Evolutionary conservation across 1,140 invertebrate species (phyloP).

Genomic region (Watersipora subatra): DNA sequence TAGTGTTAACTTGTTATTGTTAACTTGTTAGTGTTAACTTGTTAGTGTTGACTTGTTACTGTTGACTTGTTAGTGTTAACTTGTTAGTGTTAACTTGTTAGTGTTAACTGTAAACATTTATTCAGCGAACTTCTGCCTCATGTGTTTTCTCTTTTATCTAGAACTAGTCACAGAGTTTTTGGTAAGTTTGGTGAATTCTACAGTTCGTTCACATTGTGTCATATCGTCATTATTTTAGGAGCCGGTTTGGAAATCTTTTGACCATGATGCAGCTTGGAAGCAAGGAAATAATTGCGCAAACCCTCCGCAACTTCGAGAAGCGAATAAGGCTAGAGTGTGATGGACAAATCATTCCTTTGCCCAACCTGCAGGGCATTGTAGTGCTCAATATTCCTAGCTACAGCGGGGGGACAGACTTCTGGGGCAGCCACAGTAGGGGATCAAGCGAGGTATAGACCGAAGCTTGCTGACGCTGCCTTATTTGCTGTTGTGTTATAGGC

Average conservation of each 20-base stretch:
- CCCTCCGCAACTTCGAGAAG: constrained; percentile 91
- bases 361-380: constrained; percentile 87
- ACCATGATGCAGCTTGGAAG: constrained; percentile 90
- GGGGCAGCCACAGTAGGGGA: constrained; percentile 57
- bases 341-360: constrained; percentile 75
- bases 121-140: no score
- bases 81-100: no score
- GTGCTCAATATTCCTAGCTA: constrained; percentile 85
- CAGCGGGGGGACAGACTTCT: constrained; percentile 96
- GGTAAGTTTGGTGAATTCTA: background rate
- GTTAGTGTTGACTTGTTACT: no score
- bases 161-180: no score
- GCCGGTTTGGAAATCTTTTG: constrained; percentile 86
- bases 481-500: no score
- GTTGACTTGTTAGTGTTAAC: no score
- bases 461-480: no score
- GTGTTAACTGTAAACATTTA: no score
- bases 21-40: no score
- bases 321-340: constrained; percentile 76
- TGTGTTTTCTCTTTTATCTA: background rate
- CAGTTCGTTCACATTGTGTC: background rate
- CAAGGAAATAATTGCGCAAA: constrained; percentile 65
- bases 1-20: no score
- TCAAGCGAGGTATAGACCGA: constrained; percentile 79
- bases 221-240: constrained; percentile 21